phyloP scores from a whole-genome alignment of 1,140 invertebrate species.

The Cydia fagiglandana region DNA sequence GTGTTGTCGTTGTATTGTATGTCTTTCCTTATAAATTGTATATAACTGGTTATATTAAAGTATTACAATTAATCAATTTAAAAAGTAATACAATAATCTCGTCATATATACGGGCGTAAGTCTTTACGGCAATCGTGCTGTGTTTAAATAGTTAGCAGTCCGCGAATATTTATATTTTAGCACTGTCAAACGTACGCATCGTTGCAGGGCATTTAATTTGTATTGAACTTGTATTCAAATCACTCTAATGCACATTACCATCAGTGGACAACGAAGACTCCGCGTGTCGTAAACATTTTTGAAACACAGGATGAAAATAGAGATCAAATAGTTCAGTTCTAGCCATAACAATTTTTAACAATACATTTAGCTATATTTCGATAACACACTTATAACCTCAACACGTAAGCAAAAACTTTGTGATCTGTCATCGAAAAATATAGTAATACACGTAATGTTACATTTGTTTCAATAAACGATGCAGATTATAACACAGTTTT shows the following conservation, averaged over 20 bases:
- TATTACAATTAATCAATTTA: neutral
- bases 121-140: slow-evolving; percentile 5
- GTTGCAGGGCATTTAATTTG: neutral
- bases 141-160: neutral
- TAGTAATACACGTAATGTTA: slow-evolving; percentile 19
- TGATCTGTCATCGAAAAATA: slow-evolving; percentile 39
- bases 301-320: slow-evolving; percentile 79
- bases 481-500: slow-evolving; percentile 14
- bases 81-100: neutral
- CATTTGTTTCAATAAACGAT: neutral
- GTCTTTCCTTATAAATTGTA: too few relatives aligned
- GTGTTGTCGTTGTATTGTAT: too few relatives aligned
- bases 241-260: slow-evolving; percentile 51
- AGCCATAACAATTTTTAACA: slow-evolving; percentile 64
- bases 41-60: too few relatives aligned
- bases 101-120: neutral
- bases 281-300: slow-evolving; percentile 78
- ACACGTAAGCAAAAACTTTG: slow-evolving; percentile 41
- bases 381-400: slow-evolving; percentile 68
- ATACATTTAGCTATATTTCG: slow-evolving; percentile 59
- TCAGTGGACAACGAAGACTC: slow-evolving; percentile 62
- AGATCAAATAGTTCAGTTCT: slow-evolving; percentile 77
- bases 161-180: neutral
- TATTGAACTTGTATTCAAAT: slow-evolving; percentile 18
- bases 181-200: neutral